Conservation (phyloP, 2,888 invertebrate genomes). For the Boloria selene region DNA sequence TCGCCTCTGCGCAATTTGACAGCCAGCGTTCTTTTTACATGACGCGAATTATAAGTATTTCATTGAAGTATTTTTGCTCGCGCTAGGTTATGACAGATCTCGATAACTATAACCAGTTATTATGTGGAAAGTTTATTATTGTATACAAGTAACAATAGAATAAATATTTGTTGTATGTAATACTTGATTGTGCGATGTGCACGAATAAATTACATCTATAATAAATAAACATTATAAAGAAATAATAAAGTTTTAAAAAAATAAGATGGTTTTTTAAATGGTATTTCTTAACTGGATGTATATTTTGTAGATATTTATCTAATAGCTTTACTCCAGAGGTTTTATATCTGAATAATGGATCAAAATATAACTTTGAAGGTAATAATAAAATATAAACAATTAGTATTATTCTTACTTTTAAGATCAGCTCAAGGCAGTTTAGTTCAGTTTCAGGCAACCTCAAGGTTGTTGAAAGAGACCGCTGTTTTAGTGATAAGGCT, state of each 20-base stretch:
- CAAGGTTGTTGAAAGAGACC: too few species aligned
- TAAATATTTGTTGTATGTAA: slow-evolving; percentile 77
- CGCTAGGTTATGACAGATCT: slow-evolving; percentile 66
- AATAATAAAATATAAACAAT: too few species aligned
- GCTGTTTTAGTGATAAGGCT: too few species aligned
- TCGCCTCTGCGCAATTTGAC: too few species aligned
- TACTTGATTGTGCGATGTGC: slow-evolving; percentile 64
- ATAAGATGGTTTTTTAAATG: slow-evolving; percentile 32
- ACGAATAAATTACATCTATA: slow-evolving; percentile 76
- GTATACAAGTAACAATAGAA: slow-evolving; percentile 79
- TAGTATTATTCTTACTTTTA: too few species aligned
- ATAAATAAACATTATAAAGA: slow-evolving; percentile 80
- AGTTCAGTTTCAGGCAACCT: too few species aligned
- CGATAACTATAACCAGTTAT: slow-evolving; percentile 78
- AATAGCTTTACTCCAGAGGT: too few species aligned
- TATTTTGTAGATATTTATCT: too few species aligned
- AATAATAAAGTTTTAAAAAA: slow-evolving; percentile 79
- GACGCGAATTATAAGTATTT: slow-evolving; percentile 49
- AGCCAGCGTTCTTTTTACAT: too few species aligned
- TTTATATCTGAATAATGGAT: too few species aligned
- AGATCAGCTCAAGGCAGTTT: too few species aligned
- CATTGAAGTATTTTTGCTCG: slow-evolving; percentile 57
- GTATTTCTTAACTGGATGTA: not conserved
- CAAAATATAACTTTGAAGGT: too few species aligned
- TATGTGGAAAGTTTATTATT: slow-evolving; percentile 80